phyloP scores from a whole-genome alignment of 2,797 vertebrate genomes.

The Cetoscarus ocellatus region DNA sequence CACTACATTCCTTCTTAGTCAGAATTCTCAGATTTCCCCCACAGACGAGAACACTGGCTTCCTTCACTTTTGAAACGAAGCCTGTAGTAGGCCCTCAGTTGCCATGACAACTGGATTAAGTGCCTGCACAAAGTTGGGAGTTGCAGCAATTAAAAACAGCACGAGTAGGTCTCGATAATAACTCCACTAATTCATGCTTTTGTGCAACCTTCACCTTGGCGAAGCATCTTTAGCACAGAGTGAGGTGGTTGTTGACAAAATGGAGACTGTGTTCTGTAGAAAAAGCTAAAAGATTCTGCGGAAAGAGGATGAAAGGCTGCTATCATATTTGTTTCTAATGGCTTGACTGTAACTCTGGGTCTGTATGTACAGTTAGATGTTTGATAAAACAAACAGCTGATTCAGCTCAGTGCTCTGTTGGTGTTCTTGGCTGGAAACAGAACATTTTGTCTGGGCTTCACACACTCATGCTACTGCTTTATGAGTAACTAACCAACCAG shows the following conservation, averaged over 20 bases:
- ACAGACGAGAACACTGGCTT: slow-evolving; percentile 39
- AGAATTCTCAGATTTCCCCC: slow-evolving; percentile 44
- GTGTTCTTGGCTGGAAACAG: slow-evolving; percentile 35
- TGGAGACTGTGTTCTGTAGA: slow-evolving; percentile 23
- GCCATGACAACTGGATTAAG: slow-evolving; percentile 57
- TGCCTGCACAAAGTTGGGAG: slow-evolving; percentile 36
- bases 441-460: slow-evolving; percentile 19
- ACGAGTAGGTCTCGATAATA: slow-evolving; percentile 23
- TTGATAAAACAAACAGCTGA: slow-evolving; percentile 36
- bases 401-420: slow-evolving; percentile 8
- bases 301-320: neutral
- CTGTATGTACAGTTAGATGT: slow-evolving; percentile 28
- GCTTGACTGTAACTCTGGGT: slow-evolving; percentile 28
- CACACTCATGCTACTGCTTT: slow-evolving; percentile 17
- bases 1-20: slow-evolving; percentile 40
- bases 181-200: slow-evolving; percentile 20
- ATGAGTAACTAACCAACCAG: neutral
- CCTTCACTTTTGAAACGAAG: slow-evolving; percentile 46
- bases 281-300: slow-evolving; percentile 5
- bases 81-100: slow-evolving; percentile 40
- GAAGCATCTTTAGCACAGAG: slow-evolving; percentile 7
- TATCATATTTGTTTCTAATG: slow-evolving; percentile 22
- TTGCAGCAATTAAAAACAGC: slow-evolving; percentile 45
- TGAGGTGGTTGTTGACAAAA: slow-evolving; percentile 34
- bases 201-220: slow-evolving; percentile 15